phyloP scores from a whole-genome alignment of 2,797 vertebrate species.

The Prunella strophiata region DNA sequence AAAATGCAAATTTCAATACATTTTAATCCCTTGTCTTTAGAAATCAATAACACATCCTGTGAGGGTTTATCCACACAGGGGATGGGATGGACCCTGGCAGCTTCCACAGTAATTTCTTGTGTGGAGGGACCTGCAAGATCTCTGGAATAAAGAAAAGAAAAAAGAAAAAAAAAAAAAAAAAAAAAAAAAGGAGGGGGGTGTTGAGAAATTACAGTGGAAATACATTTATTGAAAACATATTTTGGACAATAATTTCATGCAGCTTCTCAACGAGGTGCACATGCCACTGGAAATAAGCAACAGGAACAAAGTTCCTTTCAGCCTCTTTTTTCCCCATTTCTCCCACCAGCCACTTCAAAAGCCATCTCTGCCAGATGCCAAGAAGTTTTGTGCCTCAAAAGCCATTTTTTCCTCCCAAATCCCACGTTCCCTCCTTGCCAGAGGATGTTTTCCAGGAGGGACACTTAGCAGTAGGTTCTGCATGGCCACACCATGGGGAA shows the following conservation, averaged over 20 bases:
- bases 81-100: neutral
- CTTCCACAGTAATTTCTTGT: neutral
- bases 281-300: rapidly evolving
- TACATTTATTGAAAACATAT: neutral
- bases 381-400: neutral
- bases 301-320: rapidly evolving
- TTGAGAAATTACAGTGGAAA: neutral
- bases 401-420: rapidly evolving
- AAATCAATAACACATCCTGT: neutral
- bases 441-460: rapidly evolving
- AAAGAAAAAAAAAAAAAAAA: neutral
- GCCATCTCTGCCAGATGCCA: rapidly evolving
- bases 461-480: neutral
- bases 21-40: neutral
- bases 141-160: neutral
- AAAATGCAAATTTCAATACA: neutral
- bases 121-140: neutral
- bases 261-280: rapidly evolving
- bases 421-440: rapidly evolving
- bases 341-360: neutral
- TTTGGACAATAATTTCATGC: neutral
- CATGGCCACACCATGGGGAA: rapidly evolving
- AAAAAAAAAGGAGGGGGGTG: neutral
- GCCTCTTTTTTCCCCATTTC: neutral
- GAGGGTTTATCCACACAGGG: neutral